These are phyloP conservation scores for Microtus pennsylvanicus DNA, from an alignment of 2,113 vertebrate species.

Conservation along the genomic window DNA sequence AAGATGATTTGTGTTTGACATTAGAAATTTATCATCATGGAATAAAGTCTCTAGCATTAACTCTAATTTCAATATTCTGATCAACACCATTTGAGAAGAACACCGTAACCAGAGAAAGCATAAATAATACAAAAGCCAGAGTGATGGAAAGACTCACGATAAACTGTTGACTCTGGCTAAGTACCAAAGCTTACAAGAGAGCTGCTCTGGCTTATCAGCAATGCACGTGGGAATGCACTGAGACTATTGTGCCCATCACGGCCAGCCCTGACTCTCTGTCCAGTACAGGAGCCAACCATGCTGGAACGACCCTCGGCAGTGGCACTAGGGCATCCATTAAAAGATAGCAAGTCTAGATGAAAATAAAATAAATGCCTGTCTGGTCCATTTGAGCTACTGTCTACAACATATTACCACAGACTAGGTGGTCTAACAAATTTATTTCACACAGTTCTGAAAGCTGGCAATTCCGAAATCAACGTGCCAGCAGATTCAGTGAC, in stretches of 20 bases:
- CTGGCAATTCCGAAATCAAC: not conserved
- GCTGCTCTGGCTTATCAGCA: not conserved
- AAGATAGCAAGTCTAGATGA: conserved; percentile 19
- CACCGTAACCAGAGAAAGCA: not conserved
- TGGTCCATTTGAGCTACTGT: not conserved
- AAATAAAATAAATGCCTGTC: not conserved
- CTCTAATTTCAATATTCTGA: not conserved
- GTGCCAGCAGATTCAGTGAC: not conserved
- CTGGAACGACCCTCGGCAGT: not conserved
- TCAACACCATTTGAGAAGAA: conserved; percentile 12
- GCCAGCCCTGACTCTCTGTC: not conserved
- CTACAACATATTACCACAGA: not conserved
- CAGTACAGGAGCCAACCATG: not conserved
- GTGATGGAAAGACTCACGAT: no score
- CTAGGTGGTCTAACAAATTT: not conserved
- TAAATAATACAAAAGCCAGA: not conserved
- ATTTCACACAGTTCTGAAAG: not conserved
- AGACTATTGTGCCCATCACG: not conserved
- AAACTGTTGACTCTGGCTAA: not conserved
- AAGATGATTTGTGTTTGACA: no score
- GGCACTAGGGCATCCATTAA: not conserved
- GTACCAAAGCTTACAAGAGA: not conserved
- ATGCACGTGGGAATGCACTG: not conserved
- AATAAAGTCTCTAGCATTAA: not conserved
- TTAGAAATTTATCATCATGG: conserved; percentile 1